phyloP scores from a whole-genome alignment of 1,140 invertebrate species.

The Zaprionus nigranus region DNA sequence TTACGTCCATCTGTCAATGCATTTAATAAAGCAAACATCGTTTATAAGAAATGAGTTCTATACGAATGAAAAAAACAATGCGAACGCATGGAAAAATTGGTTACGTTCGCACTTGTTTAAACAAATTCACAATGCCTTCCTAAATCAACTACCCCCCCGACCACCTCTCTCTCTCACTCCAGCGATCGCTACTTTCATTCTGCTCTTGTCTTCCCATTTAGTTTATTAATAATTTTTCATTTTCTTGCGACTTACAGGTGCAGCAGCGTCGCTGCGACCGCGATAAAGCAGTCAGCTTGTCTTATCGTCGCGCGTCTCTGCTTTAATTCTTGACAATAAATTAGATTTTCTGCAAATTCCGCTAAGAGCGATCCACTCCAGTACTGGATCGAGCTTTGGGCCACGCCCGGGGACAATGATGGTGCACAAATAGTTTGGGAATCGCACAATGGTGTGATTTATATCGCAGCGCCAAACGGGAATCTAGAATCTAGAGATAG shows the following conservation, averaged over 20 bases:
- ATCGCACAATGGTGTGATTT: conserved; percentile 71
- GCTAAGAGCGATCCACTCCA: conserved; percentile 54
- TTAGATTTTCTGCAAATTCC: conserved; percentile 78
- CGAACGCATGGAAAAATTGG: conserved; percentile 66
- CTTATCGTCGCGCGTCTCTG: conserved; percentile 59
- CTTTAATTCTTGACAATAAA: conserved; percentile 76
- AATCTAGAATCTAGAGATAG: conserved; percentile 28
- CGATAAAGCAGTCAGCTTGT: conserved; percentile 67
- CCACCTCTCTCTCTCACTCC: not conserved
- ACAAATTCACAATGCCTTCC: conserved; percentile 49
- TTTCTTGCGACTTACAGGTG: conserved; percentile 63
- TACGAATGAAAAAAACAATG: conserved; percentile 28
- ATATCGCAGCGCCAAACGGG: conserved; percentile 50
- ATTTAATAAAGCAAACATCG: conserved; percentile 69
- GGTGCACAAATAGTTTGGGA: conserved; percentile 53
- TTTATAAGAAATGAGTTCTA: conserved; percentile 59
- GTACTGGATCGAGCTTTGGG: conserved; percentile 4
- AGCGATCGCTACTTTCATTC: not conserved
- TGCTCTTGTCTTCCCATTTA: conserved; percentile 17
- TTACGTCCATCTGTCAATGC: conserved; percentile 67
- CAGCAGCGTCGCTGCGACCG: conserved; percentile 27
- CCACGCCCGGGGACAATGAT: conserved; percentile 52
- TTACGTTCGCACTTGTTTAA: conserved; percentile 79
- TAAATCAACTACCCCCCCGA: conserved; percentile 5
- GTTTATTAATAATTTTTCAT: conserved; percentile 41